Conservation (phyloP, 2,888 invertebrate species). For the Lissocephala sabroskyi region DNA sequence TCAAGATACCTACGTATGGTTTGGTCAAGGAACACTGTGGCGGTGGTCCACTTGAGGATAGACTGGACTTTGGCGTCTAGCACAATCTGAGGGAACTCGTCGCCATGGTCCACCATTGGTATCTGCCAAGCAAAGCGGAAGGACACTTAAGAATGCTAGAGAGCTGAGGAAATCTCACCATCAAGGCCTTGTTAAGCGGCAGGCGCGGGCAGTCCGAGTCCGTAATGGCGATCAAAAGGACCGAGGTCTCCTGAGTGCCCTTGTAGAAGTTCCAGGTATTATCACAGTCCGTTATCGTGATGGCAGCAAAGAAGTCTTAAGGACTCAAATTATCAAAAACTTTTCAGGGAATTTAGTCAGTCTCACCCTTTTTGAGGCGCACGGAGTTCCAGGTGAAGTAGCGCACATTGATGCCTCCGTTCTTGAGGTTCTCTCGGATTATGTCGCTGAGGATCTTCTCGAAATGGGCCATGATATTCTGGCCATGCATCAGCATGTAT, state of each 20-base stretch:
- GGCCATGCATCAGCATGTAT: conserved; percentile 78
- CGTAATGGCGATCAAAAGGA: conserved; percentile 83
- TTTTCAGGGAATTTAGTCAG: no score
- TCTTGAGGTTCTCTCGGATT: conserved; percentile 78
- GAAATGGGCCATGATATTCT: conserved; percentile 74
- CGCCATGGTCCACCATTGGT: conserved; percentile 79
- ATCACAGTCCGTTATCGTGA: conserved; percentile 82
- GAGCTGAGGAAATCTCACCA: conserved; percentile 69
- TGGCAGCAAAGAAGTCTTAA: conserved; percentile 80
- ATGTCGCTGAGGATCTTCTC: conserved; percentile 78
- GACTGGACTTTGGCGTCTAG: conserved; percentile 81
- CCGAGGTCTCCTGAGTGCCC: conserved; percentile 76
- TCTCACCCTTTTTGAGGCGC: conserved; percentile 80
- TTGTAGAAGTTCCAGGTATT: conserved; percentile 83
- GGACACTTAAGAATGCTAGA: neutral
- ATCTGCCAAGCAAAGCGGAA: conserved; percentile 50
- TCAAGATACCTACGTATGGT: conserved; percentile 82
- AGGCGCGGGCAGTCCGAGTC: conserved; percentile 86
- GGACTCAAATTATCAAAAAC: neutral
- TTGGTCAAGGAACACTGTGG: conserved; percentile 81
- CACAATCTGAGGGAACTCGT: conserved; percentile 84
- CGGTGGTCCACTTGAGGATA: conserved; percentile 81
- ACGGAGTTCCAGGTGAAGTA: conserved; percentile 80
- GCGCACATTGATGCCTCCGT: conserved; percentile 77
- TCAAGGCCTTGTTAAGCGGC: conserved; percentile 79